These are phyloP conservation scores for Nomada hirtipes DNA, from an alignment of 2,888 invertebrate genomes.

Conservation along the genomic window DNA sequence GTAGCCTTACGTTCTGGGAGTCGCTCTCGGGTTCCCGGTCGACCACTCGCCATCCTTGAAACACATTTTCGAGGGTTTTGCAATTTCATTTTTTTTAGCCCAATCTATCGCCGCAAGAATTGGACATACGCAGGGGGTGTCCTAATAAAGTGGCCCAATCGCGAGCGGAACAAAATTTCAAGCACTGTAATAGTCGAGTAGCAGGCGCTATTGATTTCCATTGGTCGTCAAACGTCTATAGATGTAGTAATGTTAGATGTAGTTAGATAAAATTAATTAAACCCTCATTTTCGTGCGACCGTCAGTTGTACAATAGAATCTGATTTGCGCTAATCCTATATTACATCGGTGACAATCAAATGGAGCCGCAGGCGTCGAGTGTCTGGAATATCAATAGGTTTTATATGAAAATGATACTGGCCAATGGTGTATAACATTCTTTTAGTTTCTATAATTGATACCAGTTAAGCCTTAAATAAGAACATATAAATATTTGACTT, in stretches of 20 bases:
- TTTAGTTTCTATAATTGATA: not conserved
- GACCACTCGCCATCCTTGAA: constrained; percentile 52
- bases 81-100: constrained; percentile 31
- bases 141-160: constrained; percentile 1
- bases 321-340: constrained; percentile 25
- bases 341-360: constrained; percentile 32
- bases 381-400: not conserved
- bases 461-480: not conserved
- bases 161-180: not conserved
- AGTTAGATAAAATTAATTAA: constrained; percentile 46
- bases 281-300: constrained; percentile 23
- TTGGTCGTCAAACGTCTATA: constrained; percentile 2
- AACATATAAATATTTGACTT: too few species aligned
- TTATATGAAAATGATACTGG: too few species aligned
- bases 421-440: too few species aligned
- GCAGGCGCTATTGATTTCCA: constrained; percentile 8
- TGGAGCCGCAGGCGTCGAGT: constrained; percentile 18
- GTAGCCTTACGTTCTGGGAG: constrained; percentile 32
- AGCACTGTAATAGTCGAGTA: too few species aligned
- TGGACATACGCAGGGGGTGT: not conserved
- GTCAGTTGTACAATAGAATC: constrained; percentile 22
- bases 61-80: constrained; percentile 39
- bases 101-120: constrained; percentile 6
- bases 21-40: constrained; percentile 51
- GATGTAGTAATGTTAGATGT: not conserved